Conservation (phyloP, 2,888 invertebrate genomes). For the Anaspis maculata region DNA sequence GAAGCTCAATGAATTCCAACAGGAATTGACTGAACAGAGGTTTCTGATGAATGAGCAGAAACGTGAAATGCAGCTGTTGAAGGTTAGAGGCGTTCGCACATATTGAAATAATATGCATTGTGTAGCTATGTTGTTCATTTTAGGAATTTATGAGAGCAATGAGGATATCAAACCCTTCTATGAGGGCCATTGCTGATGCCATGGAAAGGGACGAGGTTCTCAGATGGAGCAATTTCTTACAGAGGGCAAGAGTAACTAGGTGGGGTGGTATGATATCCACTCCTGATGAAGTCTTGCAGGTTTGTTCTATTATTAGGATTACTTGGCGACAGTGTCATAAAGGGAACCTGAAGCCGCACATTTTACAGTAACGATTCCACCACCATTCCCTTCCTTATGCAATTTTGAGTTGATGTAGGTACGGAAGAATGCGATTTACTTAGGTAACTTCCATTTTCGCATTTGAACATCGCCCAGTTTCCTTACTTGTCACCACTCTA, state of each 20-base stretch:
- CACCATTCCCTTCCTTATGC: too few species aligned
- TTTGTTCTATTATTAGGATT: constrained; percentile 30
- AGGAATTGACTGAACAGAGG: constrained; percentile 78
- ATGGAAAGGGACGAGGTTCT: constrained; percentile 92
- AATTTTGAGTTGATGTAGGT: too few species aligned
- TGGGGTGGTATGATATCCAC: constrained; percentile 99
- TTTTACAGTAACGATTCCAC: too few species aligned
- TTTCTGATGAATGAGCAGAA: constrained; percentile 84
- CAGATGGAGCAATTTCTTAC: constrained; percentile 76
- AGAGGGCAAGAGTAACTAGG: constrained; percentile 81
- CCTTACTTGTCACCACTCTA: too few species aligned
- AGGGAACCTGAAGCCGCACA: too few species aligned
- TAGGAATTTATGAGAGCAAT: constrained; percentile 87
- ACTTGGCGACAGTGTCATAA: too few species aligned
- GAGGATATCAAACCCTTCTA: constrained; percentile 84
- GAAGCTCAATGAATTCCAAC: constrained; percentile 78
- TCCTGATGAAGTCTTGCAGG: constrained; percentile 88
- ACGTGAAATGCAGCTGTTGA: constrained; percentile 77
- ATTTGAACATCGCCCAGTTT: too few species aligned
- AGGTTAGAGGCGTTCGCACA: too few species aligned
- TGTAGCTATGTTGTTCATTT: neutral
- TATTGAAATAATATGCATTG: neutral
- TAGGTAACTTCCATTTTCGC: too few species aligned
- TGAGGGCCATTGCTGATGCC: constrained; percentile 86
- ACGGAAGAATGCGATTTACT: too few species aligned